Conservation (phyloP, 2,113 vertebrate species). For the Dissostichus mawsoni region DNA sequence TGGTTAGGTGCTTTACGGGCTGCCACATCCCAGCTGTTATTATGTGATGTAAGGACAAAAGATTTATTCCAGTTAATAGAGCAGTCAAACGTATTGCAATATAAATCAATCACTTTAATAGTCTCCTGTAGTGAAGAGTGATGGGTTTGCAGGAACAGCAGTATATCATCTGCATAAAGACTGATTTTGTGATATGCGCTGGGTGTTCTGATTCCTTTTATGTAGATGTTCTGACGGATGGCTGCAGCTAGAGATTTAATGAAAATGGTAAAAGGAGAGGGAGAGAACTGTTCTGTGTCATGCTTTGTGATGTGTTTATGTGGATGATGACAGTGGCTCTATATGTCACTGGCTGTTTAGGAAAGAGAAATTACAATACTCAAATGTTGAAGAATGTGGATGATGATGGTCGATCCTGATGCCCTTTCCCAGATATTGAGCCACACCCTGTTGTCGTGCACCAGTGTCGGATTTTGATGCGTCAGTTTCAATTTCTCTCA, state of each 20-base stretch:
- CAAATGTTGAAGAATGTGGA: too few species aligned
- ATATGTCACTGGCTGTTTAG: neutral
- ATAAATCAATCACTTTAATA: neutral
- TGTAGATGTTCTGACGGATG: neutral
- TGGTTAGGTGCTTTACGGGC: neutral
- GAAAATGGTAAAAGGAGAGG: neutral
- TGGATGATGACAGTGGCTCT: neutral
- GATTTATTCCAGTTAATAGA: neutral
- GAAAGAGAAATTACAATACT: too few species aligned
- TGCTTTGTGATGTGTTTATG: neutral
- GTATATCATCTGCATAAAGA: neutral
- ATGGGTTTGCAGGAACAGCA: neutral
- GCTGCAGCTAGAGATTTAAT: neutral
- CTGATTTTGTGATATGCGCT: neutral
- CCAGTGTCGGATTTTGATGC: too few species aligned
- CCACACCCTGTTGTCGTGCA: too few species aligned
- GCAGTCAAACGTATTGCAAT: neutral
- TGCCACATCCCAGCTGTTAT: neutral
- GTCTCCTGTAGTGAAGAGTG: neutral
- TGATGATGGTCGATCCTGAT: too few species aligned
- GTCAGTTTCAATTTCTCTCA: too few species aligned
- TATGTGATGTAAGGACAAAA: neutral
- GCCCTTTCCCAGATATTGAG: too few species aligned
- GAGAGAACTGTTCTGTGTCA: neutral
- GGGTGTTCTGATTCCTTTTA: neutral